Percentiles rank a stretch among this genome's conserved stretches.
Evolutionary conservation across 2,113 vertebrate species (phyloP).

Genomic region (Limnothrissa miodon): DNA sequence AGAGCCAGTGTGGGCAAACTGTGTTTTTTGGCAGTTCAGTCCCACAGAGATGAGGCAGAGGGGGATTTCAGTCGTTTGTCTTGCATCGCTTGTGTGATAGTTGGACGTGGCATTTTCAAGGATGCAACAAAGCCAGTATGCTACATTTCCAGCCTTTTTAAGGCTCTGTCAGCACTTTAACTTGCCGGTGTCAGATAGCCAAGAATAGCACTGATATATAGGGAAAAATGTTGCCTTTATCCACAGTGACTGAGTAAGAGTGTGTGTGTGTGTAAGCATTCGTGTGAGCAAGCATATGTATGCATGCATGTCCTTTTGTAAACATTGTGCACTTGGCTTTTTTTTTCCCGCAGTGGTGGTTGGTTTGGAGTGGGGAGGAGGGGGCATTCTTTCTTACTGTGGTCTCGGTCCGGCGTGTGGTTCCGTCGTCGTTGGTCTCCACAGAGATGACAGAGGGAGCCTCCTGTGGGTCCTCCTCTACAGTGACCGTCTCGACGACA

Average conservation of each 20-base stretch:
- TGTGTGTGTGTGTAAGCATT: background rate
- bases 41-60: background rate
- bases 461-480: constrained; percentile 84
- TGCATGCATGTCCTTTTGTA: background rate
- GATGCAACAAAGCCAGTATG: background rate
- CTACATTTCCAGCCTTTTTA: background rate
- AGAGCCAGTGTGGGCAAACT: too few species aligned
- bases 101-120: background rate
- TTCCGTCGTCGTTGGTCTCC: constrained; percentile 86
- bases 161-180: background rate
- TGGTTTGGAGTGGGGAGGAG: background rate
- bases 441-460: constrained; percentile 80
- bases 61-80: background rate
- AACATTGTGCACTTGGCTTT: background rate
- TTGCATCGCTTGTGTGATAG: background rate
- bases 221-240: background rate
- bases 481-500: constrained; percentile 79
- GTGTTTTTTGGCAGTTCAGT: background rate
- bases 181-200: background rate
- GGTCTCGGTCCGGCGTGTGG: constrained; percentile 87
- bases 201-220: background rate
- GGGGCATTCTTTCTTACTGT: constrained; percentile 77
- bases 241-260: background rate
- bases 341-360: too few species aligned
- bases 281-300: background rate